A percentile compares a stretch with the other conserved stretches of the same genome.
phyloP scores from a whole-genome alignment of 2,797 vertebrate genomes.

The Gallinago stenura region DNA sequence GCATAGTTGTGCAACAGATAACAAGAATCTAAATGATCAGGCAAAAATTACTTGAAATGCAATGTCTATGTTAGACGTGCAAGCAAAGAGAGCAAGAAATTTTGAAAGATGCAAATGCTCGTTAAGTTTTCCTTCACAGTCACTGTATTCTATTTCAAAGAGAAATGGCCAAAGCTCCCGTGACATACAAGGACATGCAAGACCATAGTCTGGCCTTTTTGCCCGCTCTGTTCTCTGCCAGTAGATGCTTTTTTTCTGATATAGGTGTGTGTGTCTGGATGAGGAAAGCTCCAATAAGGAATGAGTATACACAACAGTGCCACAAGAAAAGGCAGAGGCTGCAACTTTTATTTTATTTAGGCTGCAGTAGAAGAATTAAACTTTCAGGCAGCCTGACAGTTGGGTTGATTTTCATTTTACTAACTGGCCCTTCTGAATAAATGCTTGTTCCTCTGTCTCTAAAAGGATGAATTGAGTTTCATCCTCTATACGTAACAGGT shows the following conservation, averaged over 20 bases:
- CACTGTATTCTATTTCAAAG: background rate
- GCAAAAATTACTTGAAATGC: background rate
- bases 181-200: background rate
- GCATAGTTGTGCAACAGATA: background rate
- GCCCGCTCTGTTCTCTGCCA: background rate
- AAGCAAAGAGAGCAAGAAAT: background rate
- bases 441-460: background rate
- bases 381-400: background rate
- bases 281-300: background rate
- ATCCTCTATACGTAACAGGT: background rate
- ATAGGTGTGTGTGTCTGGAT: background rate
- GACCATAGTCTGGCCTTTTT: background rate
- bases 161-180: background rate
- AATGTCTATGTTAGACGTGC: fast-evolving
- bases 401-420: background rate
- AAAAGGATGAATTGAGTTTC: background rate
- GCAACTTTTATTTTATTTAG: background rate
- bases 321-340: background rate
- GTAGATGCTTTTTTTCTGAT: background rate
- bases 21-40: background rate
- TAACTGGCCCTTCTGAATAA: background rate
- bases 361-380: background rate
- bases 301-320: background rate
- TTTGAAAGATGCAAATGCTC: background rate
- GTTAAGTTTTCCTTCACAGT: background rate